These are phyloP conservation scores for Arbacia lixula DNA, from an alignment of 53 echinoderm and acorn worm species.

Conservation along the genomic window DNA sequence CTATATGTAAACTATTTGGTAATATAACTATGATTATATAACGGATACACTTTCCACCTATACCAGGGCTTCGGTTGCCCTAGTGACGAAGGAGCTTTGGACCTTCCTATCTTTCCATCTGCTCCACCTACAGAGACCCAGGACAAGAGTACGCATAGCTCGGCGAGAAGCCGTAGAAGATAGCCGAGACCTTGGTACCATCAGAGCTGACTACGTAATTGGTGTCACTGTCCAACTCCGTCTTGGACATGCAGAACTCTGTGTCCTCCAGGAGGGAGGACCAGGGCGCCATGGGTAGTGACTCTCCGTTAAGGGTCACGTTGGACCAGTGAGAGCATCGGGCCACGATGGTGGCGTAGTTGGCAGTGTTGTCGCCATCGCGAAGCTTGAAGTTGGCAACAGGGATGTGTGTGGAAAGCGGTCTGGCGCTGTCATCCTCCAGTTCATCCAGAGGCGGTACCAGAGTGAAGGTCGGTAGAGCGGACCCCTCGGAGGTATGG, in stretches of 20 bases:
- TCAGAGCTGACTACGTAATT: neutral
- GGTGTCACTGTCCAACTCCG: neutral
- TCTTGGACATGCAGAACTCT: neutral
- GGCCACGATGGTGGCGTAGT: slow-evolving; percentile 29
- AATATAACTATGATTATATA: no score
- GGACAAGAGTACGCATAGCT: slow-evolving; percentile 25
- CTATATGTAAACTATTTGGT: no score
- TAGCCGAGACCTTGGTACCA: slow-evolving; percentile 25
- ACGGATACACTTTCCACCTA: no score
- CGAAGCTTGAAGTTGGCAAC: slow-evolving; percentile 26
- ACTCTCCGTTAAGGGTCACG: slow-evolving; percentile 10
- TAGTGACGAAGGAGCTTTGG: no score
- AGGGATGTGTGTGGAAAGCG: neutral
- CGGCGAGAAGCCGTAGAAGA: slow-evolving; percentile 36
- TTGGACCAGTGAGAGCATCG: neutral
- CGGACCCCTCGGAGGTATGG: slow-evolving; percentile 10
- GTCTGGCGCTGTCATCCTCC: neutral
- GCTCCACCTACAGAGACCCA: neutral
- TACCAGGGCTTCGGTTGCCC: no score
- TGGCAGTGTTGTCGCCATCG: neutral
- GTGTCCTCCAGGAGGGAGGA: neutral
- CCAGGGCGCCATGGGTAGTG: neutral
- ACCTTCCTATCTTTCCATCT: no score
- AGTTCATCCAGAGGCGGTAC: slow-evolving; percentile 17
- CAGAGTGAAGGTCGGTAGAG: slow-evolving; percentile 25